Base-by-base conservation (phyloP, 92 coral and sea anemone genomes). In the Heteractis magnifica region DNA sequence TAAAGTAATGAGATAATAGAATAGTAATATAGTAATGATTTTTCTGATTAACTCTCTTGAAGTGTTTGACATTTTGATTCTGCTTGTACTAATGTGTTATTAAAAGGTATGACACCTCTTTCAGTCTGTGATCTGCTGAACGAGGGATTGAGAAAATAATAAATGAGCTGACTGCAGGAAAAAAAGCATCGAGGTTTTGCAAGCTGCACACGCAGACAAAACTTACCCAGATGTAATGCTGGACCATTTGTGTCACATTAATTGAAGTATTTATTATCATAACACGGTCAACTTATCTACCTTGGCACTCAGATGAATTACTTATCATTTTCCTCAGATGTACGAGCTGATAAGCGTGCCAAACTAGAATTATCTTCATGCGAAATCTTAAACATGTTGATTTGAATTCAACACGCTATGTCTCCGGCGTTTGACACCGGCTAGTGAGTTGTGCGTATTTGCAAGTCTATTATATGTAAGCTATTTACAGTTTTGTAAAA, bases 211-310 rank as follows among this genome's bases (percentile, higher is more conserved):
- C 73, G 73, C 23, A 68, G 73, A 68, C 84, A 52, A 59, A 81
- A 81, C 84, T 52, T 65, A 10, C 59, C 59, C 34, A 81, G 76
- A 70, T 51, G 60, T 21, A 81, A 26, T 51, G 48, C 50, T 81
- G 77, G 6, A 26, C 44, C 77, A 78, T 78, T 79, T 65, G 83
- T 85, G 81, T 77, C 88, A 71, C 74, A 80, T 80, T 52, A 26
- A 78, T 23, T 85, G 50, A 85, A 77, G 81, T 85, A 78, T 85
- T 85, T 85, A 79, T 85, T 60, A 50, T 85, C 88, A 51, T 51
- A 85, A 85, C 88, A 85, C 50, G 8, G n/a, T 8, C 49, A 62
- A 62, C 71, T 85, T 85, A 85, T 85, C 88, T 79, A 7, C 44
- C 8, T 51, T 41, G 41, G 26, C 84, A 81, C 62, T 68, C 56